Percentiles rank a stretch among this genome's conserved stretches.
Evolutionary conservation across 2,888 invertebrate species (phyloP).

Genomic region (Anarsia innoxiella): DNA sequence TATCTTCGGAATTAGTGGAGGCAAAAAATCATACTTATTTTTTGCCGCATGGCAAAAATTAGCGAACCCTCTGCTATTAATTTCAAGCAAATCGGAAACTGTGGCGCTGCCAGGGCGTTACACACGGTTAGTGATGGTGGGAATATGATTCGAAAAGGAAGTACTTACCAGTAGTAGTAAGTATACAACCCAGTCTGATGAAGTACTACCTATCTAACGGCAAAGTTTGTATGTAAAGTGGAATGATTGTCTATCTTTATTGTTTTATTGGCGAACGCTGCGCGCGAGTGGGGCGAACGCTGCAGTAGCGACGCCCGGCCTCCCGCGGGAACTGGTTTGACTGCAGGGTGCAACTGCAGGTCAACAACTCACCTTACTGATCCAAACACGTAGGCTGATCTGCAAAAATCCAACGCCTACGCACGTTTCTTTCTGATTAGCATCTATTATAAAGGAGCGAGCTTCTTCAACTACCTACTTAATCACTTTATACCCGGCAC

Average conservation of each 20-base stretch:
- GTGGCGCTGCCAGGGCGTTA: too few relatives aligned
- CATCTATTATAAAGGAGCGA: conserved; percentile 27
- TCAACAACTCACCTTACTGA: conserved; percentile 60
- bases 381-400: conserved; percentile 59
- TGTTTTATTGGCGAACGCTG: conserved; percentile 28
- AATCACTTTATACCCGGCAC: too few relatives aligned
- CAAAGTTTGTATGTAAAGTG: conserved; percentile 14
- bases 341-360: conserved; percentile 53
- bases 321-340: conserved; percentile 55
- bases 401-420: conserved; percentile 52
- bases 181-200: too few relatives aligned
- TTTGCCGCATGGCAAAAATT: too few relatives aligned
- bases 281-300: conserved; percentile 24
- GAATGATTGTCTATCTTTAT: conserved; percentile 24
- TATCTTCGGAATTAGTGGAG: too few relatives aligned
- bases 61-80: too few relatives aligned
- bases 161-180: too few relatives aligned
- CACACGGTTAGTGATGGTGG: too few relatives aligned
- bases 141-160: too few relatives aligned
- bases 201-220: too few relatives aligned
- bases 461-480: neutral
- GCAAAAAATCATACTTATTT: too few relatives aligned
- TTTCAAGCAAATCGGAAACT: too few relatives aligned
- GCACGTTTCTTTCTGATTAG: conserved; percentile 43
- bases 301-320: conserved; percentile 24